These are phyloP conservation scores for Puma concolor DNA, from an alignment of 2,113 vertebrate species.

Conservation along the genomic window DNA sequence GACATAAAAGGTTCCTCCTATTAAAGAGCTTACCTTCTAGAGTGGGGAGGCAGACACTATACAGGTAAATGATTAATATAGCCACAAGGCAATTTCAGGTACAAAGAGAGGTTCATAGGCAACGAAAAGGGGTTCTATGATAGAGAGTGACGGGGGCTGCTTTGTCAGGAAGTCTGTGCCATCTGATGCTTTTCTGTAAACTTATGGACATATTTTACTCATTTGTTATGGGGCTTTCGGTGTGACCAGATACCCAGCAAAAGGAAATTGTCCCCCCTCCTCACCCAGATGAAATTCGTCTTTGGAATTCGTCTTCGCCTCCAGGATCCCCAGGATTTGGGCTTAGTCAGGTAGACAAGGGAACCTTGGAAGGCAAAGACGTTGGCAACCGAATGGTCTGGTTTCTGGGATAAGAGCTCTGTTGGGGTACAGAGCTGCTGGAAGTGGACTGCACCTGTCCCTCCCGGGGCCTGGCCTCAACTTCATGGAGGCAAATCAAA, in stretches of 20 bases:
- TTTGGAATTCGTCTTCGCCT: constrained; percentile 25
- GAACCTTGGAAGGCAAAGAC: neutral
- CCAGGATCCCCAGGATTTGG: neutral
- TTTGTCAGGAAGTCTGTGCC: neutral
- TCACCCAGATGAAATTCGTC: neutral
- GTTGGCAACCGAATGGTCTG: neutral
- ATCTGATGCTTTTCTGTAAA: neutral
- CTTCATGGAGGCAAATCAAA: neutral
- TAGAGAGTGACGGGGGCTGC: neutral
- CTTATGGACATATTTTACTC: neutral
- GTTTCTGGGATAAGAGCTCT: neutral
- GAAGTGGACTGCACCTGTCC: neutral
- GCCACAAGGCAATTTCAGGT: neutral
- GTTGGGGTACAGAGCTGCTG: neutral
- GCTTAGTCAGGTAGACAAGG: neutral
- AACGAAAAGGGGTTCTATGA: neutral
- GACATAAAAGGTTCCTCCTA: neutral
- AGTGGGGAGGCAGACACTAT: neutral
- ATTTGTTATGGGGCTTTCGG: neutral
- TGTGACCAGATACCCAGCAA: neutral
- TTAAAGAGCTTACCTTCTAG: neutral
- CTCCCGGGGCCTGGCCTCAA: neutral
- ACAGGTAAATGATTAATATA: neutral
- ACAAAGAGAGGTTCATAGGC: neutral
- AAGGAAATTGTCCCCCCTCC: neutral